Evolutionary conservation across 2,113 vertebrate species (phyloP), one percentile per base, ranked within the genome.

Genomic region (Regulus satrapa): DNA sequence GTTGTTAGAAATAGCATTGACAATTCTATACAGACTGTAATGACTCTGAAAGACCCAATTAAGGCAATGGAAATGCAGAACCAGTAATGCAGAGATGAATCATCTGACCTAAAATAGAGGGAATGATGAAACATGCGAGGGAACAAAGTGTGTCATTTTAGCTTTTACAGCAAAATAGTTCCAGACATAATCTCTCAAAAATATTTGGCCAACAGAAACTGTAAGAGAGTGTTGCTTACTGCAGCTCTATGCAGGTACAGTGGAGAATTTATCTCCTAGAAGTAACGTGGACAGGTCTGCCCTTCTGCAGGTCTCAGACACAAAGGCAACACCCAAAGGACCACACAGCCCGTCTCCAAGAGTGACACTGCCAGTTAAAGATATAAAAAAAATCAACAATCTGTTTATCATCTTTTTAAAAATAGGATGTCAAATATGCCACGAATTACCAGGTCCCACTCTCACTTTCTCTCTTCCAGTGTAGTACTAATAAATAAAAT

Each of bases 1-100:
- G 26, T 68, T 89, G 69, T 67, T 88, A 73, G 62, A 94, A 95
- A 95, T 36, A 89, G 81, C 63, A 67, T 80, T 92, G 58, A 40
- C 71, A 85, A 77, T 83, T 73, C 78, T 67, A 66, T 91, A 88
- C 59, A 89, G 81, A 77, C 52, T 64, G 61, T 31, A 75, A 73
- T 40, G 36, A 58, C 88, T 95, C 92, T 32, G 14, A 90, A 93
- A 96, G 82, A 77, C 58, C 82, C 34, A 95, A 96, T 93, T 96
- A 94, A 94, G 85, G 96, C 81, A 96, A 85, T 92, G 88, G 87
- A 89, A 97, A 93, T 38, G 78, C 71, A 91, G 91, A 91, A 95
- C 71, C 87, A 95, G 51, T 94, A 95, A 94, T 18, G 85, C 93
- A 93, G 89, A 92, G 89, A 92, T 96, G 93, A 96, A 97, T 95